Evolutionary conservation across 2,797 vertebrate species (phyloP).

Genomic region (Bradypus variegatus): DNA sequence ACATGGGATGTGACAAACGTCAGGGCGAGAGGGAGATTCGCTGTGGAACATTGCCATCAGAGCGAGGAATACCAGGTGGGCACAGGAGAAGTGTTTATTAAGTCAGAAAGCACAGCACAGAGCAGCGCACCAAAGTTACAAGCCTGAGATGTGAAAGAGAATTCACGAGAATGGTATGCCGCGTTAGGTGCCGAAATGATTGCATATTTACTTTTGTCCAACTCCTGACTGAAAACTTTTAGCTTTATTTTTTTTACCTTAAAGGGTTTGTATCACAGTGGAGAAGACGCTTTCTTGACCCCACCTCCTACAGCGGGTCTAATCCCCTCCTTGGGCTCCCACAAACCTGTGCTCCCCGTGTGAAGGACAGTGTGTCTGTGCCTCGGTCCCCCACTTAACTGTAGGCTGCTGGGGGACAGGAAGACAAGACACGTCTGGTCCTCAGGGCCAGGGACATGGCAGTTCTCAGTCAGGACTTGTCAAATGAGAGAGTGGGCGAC

Average conservation of each 20-base stretch:
- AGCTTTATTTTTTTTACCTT: conserved; percentile 24
- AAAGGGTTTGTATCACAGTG: background rate
- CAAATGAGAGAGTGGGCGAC: background rate
- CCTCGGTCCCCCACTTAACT: background rate
- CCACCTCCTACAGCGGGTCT: background rate
- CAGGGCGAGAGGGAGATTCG: background rate
- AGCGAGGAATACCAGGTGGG: conserved; percentile 1
- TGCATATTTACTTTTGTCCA: background rate
- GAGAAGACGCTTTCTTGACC: conserved; percentile 4
- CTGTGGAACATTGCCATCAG: background rate
- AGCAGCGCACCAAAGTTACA: background rate
- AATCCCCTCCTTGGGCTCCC: background rate
- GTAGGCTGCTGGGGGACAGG: background rate
- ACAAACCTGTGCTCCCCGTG: background rate
- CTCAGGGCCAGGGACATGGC: background rate
- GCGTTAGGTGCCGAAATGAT: background rate
- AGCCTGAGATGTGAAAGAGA: background rate
- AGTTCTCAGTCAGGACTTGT: background rate
- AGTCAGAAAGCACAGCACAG: background rate
- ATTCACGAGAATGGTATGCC: background rate
- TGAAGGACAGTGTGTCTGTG: background rate
- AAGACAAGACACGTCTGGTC: background rate
- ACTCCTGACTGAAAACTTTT: background rate
- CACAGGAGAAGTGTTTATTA: background rate
- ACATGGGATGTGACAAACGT: background rate